These are phyloP conservation scores for Teleiodes luculella DNA, from an alignment of 2,888 invertebrate species.

Conservation along the genomic window DNA sequence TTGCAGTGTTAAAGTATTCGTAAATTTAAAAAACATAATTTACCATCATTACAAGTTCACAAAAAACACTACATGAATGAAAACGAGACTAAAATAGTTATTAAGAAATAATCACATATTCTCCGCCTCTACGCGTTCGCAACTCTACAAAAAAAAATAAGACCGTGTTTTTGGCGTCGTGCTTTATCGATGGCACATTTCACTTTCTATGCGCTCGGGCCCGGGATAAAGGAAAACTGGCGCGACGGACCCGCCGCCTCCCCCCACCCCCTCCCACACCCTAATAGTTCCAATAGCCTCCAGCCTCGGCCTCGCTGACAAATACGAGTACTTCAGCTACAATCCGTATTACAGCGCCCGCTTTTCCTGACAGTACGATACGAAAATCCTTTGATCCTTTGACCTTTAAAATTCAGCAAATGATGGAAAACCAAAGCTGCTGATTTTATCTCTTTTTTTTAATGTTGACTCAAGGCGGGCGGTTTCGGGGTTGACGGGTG, in stretches of 20 bases:
- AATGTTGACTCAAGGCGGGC: conserved; percentile 34
- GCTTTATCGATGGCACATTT: conserved; percentile 53
- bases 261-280: conserved; percentile 15
- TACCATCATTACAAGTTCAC: too few species aligned
- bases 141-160: conserved; percentile 30
- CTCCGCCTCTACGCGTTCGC: neutral
- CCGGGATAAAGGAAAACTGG: conserved; percentile 32
- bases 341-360: conserved; percentile 16
- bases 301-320: conserved; percentile 41
- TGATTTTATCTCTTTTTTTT: conserved; percentile 32
- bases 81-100: too few species aligned
- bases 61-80: too few species aligned
- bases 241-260: conserved; percentile 36
- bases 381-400: conserved; percentile 26
- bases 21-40: too few species aligned
- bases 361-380: conserved; percentile 11
- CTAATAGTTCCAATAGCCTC: conserved; percentile 31
- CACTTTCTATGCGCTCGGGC: conserved; percentile 42
- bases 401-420: conserved; percentile 30
- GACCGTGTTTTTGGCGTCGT: conserved; percentile 44
- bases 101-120: too few species aligned
- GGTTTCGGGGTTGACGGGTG: conserved; percentile 18
- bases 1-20: too few species aligned
- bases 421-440: conserved; percentile 23
- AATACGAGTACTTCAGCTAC: conserved; percentile 35